Conservation (phyloP, 2,888 invertebrate species). For the Pyrrhia umbra region DNA sequence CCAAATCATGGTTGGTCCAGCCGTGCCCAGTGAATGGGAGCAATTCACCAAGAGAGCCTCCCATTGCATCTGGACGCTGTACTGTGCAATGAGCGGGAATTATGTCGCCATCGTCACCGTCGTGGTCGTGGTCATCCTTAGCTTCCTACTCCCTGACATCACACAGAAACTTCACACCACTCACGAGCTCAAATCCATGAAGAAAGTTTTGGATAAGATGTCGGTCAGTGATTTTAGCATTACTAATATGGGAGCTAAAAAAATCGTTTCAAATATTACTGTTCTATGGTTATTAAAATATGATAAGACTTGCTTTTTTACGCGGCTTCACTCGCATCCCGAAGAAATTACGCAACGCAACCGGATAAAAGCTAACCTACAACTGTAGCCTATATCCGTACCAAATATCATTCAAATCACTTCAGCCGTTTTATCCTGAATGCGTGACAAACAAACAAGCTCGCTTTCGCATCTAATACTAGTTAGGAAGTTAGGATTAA, state of each 20-base stretch:
- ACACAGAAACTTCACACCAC: slow-evolving; percentile 72
- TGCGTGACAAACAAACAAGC: too few relatives aligned
- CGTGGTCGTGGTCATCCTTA: slow-evolving; percentile 71
- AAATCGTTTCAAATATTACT: neutral
- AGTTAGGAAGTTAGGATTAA: too few relatives aligned
- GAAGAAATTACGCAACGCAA: too few relatives aligned
- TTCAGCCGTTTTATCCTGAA: too few relatives aligned
- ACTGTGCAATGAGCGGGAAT: slow-evolving; percentile 64
- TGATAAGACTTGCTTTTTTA: too few relatives aligned
- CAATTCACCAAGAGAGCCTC: slow-evolving; percentile 40
- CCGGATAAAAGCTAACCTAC: too few relatives aligned
- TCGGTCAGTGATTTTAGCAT: slow-evolving; percentile 67
- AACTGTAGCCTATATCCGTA: too few relatives aligned
- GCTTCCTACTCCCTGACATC: slow-evolving; percentile 75
- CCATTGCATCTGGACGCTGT: slow-evolving; percentile 61
- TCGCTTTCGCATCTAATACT: too few relatives aligned
- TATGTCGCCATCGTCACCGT: slow-evolving; percentile 70
- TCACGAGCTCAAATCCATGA: slow-evolving; percentile 75
- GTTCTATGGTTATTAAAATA: too few relatives aligned
- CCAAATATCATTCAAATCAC: too few relatives aligned
- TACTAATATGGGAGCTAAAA: too few relatives aligned
- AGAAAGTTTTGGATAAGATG: slow-evolving; percentile 73
- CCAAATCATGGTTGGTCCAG: neutral
- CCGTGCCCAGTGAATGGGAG: slow-evolving; percentile 25
- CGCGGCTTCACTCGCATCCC: too few relatives aligned